A percentile compares a stretch with the other conserved stretches of the same genome.
Conservation (phyloP, 2,797 vertebrate species). For the Neostethus bicornis region DNA sequence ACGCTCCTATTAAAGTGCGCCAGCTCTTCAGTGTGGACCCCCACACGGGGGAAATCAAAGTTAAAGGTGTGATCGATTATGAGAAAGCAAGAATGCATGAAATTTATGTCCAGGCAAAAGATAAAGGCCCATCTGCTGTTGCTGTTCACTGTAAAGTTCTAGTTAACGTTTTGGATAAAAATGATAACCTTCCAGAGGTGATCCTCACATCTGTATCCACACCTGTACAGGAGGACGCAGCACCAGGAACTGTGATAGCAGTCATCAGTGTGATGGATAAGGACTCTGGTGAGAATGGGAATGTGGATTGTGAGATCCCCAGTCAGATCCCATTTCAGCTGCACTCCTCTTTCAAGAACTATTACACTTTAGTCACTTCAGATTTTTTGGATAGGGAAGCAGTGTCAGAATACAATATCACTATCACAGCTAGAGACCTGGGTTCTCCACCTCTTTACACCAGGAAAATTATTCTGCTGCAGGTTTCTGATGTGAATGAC, state of each 20-base stretch:
- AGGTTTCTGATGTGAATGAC: conserved; percentile 89
- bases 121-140: conserved; percentile 87
- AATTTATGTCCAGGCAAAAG: conserved; percentile 90
- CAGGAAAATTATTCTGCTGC: conserved; percentile 78
- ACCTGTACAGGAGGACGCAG: conserved; percentile 88
- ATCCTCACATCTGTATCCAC: conserved; percentile 88
- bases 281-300: conserved; percentile 88
- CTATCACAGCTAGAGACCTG: conserved; percentile 84
- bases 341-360: conserved; percentile 88
- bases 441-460: conserved; percentile 85
- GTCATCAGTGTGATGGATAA: conserved; percentile 89
- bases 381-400: conserved; percentile 85
- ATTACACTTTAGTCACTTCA: conserved; percentile 89
- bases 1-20: conserved; percentile 82
- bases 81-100: conserved; percentile 88
- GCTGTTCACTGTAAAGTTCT: conserved; percentile 90
- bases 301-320: conserved; percentile 85
- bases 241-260: conserved; percentile 86
- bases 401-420: conserved; percentile 82
- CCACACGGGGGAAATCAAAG: conserved; percentile 85
- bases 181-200: conserved; percentile 90
- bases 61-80: conserved; percentile 87
- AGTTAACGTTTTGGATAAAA: conserved; percentile 87
- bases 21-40: conserved; percentile 89
- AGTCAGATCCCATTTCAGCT: conserved; percentile 85